Conservation (phyloP, 53 echinoderm and acorn worm species). For the Pentamera pediparva region DNA sequence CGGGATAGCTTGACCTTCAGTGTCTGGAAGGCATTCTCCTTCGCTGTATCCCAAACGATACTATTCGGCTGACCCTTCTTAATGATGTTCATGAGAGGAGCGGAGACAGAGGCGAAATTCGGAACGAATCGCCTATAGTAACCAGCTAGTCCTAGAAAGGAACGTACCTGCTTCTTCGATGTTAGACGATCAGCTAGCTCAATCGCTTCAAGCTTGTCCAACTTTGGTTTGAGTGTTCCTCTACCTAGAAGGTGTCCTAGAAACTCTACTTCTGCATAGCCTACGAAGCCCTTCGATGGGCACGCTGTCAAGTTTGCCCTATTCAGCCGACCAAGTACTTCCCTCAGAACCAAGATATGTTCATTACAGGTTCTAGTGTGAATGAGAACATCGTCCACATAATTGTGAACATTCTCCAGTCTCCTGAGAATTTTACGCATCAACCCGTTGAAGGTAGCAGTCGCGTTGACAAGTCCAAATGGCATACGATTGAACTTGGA, state of each 20-base stretch:
- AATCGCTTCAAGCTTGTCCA: conserved; percentile 24
- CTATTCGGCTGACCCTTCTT: conserved; percentile 19
- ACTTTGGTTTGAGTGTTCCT: conserved; percentile 27
- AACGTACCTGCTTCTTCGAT: conserved; percentile 21
- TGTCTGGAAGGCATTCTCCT: conserved; percentile 19
- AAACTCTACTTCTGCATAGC: conserved; percentile 35
- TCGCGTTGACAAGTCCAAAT: conserved; percentile 36
- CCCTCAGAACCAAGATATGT: conserved; percentile 25
- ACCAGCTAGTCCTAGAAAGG: neutral
- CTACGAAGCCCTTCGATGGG: conserved; percentile 24
- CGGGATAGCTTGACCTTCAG: conserved; percentile 6
- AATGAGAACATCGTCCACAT: conserved; percentile 45
- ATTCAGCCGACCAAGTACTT: conserved; percentile 26
- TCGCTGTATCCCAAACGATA: conserved; percentile 17
- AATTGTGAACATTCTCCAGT: conserved; percentile 34
- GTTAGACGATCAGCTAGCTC: neutral
- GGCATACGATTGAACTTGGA: too few relatives aligned
- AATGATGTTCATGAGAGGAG: neutral
- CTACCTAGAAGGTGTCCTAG: conserved; percentile 27
- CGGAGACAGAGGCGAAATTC: conserved; percentile 8
- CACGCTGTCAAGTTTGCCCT: conserved; percentile 25
- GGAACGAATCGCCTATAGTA: conserved; percentile 14
- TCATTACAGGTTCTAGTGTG: conserved; percentile 42
- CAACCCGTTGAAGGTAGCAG: conserved; percentile 37
- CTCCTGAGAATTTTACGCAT: conserved; percentile 37